These are phyloP conservation scores for Lepidochrysops patricia DNA, from an alignment of 2,888 invertebrate species.

Conservation along the genomic window DNA sequence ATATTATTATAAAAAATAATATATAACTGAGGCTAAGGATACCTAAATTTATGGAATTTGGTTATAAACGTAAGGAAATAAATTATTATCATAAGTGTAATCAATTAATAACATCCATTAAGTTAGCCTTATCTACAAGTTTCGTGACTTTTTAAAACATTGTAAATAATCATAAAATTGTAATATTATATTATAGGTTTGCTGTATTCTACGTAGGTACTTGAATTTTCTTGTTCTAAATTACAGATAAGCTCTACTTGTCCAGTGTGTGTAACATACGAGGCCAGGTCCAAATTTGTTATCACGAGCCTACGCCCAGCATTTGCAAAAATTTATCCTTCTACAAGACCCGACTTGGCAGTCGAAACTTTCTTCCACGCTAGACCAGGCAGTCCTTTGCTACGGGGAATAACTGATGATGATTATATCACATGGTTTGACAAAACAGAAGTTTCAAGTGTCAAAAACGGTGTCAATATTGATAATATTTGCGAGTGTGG, in stretches of 20 bases:
- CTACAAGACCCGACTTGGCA: conserved; percentile 75
- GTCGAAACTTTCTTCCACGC: conserved; percentile 79
- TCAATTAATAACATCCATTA: too few species aligned
- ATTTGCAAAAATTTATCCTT: conserved; percentile 77
- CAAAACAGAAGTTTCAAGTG: conserved; percentile 67
- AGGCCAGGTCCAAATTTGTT: conserved; percentile 74
- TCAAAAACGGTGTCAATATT: conserved; percentile 57
- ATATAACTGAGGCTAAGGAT: too few species aligned
- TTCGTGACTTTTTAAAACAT: too few species aligned
- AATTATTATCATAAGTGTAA: too few species aligned
- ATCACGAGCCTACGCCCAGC: conserved; percentile 77
- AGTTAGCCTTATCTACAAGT: too few species aligned
- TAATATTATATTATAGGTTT: not conserved
- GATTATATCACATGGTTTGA: conserved; percentile 81
- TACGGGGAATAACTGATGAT: conserved; percentile 77
- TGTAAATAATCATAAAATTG: too few species aligned
- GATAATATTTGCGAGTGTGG: conserved; percentile 73
- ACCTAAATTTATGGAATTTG: too few species aligned
- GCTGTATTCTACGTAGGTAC: not conserved
- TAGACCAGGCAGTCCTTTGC: conserved; percentile 71
- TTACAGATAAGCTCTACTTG: conserved; percentile 74
- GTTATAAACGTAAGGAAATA: too few species aligned
- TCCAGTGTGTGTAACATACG: conserved; percentile 77
- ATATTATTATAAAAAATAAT: too few species aligned
- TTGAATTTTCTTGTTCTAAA: not conserved